Evolutionary conservation across 2,113 vertebrate species (phyloP).

Genomic region (Oceanodroma tethys): DNA sequence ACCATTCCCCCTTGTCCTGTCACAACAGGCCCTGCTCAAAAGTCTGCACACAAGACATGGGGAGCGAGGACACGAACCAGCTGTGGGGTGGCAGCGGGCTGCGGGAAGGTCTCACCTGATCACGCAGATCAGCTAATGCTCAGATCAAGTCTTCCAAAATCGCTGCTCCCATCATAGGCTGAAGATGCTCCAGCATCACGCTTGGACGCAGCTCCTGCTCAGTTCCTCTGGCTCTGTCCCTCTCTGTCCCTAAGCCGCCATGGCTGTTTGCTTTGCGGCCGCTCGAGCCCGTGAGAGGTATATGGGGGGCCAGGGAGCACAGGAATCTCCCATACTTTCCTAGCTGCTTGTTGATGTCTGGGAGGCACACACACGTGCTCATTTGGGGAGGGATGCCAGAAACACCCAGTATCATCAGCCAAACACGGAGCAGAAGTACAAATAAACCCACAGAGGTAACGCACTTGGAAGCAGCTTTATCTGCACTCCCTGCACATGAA

Average conservation of each 20-base stretch:
- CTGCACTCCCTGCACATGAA: neutral
- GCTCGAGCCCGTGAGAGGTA: accelerated
- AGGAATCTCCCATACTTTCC: neutral
- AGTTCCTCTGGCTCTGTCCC: neutral
- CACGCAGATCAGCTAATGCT: no score
- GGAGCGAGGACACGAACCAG: accelerated
- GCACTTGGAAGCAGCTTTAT: neutral
- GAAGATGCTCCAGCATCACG: neutral
- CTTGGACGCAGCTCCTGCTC: neutral
- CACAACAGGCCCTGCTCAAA: no score
- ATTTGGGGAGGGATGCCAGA: neutral
- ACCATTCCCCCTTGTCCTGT: no score
- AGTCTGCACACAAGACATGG: neutral
- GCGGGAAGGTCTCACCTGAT: neutral
- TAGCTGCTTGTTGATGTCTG: no score
- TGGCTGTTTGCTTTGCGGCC: neutral
- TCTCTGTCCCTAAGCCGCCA: accelerated
- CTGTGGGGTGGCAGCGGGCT: neutral
- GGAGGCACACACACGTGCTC: neutral
- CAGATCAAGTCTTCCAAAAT: neutral
- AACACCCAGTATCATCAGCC: neutral
- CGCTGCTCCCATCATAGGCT: neutral
- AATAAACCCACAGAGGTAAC: neutral
- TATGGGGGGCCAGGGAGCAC: accelerated
- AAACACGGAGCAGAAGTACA: neutral